Percentiles rank a stretch among this genome's conserved stretches.
Conservation (phyloP, 2,113 vertebrate species). For the Columba livia region DNA sequence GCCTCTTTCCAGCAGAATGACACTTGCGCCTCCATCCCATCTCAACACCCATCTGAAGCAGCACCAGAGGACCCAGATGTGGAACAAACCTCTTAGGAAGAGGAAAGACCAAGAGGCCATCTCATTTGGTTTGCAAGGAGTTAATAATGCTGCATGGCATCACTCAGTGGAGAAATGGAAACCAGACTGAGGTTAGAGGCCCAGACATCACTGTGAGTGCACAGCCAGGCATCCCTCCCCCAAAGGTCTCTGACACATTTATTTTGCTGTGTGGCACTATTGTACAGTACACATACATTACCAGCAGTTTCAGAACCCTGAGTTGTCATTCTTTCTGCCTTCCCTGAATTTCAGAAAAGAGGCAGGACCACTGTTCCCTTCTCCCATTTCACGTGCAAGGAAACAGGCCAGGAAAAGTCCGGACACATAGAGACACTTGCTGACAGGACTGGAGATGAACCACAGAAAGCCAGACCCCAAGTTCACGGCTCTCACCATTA, state of each 20-base stretch:
- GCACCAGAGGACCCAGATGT: not conserved
- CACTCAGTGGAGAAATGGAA: not conserved
- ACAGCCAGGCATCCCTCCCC: not conserved
- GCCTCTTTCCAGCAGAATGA: not conserved
- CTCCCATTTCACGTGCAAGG: not conserved
- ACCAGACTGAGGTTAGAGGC: not conserved
- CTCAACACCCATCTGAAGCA: not conserved
- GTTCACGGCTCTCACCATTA: not conserved
- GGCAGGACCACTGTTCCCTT: not conserved
- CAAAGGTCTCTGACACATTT: not conserved
- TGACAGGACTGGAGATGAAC: not conserved
- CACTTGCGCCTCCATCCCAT: not conserved
- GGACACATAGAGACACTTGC: not conserved
- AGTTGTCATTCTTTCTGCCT: not conserved
- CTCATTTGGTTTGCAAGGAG: not conserved
- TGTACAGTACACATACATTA: slow-evolving; percentile 1
- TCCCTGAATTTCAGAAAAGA: not conserved
- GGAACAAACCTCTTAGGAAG: not conserved
- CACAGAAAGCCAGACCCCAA: not conserved
- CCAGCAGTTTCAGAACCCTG: slow-evolving; percentile 20
- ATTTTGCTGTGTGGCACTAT: slow-evolving; percentile 22
- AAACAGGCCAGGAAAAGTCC: not conserved
- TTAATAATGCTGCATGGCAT: not conserved
- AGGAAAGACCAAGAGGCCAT: not conserved
- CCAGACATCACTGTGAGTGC: not conserved